These are phyloP conservation scores for Sebastes trivittatus DNA, from an alignment of 2,797 vertebrate species.

Conservation along the genomic window DNA sequence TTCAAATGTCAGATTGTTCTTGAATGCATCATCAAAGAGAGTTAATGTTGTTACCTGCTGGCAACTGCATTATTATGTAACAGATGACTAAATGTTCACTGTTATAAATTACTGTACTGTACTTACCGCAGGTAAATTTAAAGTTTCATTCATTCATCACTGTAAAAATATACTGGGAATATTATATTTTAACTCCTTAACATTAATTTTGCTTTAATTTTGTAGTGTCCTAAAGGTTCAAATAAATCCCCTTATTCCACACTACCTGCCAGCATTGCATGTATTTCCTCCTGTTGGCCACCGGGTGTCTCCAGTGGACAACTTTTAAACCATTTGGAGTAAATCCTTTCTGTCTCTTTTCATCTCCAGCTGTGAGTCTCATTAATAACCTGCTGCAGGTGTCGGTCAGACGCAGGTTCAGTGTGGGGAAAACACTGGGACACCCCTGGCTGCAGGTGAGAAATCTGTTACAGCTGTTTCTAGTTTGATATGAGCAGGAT, in stretches of 20 bases:
- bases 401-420: constrained; percentile 77
- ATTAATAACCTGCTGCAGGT: constrained; percentile 86
- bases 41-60: neutral
- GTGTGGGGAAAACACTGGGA: constrained; percentile 80
- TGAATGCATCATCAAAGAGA: neutral
- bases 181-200: neutral
- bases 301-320: constrained; percentile 17
- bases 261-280: fast-evolving
- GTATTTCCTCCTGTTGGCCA: constrained; percentile 7
- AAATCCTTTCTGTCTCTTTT: neutral
- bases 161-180: neutral
- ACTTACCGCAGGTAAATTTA: neutral
- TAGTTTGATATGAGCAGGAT: neutral
- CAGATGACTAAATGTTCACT: neutral
- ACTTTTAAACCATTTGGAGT: neutral
- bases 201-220: neutral
- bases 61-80: neutral
- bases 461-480: fast-evolving
- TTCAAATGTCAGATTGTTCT: neutral
- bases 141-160: neutral
- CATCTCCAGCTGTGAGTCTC: constrained; percentile 78
- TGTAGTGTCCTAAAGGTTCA: neutral
- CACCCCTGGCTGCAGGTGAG: constrained; percentile 82
- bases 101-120: too few relatives aligned
- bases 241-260: neutral